phyloP scores from a whole-genome alignment of 2,113 vertebrate genomes.

The Phylloscopus whistleri region DNA sequence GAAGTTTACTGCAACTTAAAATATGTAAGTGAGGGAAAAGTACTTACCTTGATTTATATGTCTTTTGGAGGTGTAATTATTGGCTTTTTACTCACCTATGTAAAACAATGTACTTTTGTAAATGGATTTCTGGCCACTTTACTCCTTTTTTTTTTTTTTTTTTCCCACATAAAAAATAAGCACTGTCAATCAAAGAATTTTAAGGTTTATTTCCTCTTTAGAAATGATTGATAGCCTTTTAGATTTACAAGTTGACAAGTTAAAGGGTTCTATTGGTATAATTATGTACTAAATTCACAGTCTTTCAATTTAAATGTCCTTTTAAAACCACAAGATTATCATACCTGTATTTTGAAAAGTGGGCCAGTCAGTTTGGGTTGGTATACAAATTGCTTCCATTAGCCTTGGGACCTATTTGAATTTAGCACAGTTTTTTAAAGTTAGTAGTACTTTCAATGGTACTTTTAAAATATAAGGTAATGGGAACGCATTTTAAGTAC shows the following conservation, averaged over 20 bases:
- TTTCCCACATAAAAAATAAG: conserved; percentile 78
- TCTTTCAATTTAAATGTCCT: conserved; percentile 89
- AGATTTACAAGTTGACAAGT: conserved; percentile 89
- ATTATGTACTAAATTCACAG: conserved; percentile 88
- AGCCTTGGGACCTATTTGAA: conserved; percentile 86
- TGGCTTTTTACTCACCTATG: conserved; percentile 86
- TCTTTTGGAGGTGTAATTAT: conserved; percentile 83
- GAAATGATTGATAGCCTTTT: conserved; percentile 89
- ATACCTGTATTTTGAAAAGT: conserved; percentile 86
- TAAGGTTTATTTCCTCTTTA: conserved; percentile 86
- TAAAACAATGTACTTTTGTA: conserved; percentile 86
- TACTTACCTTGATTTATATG: conserved; percentile 83
- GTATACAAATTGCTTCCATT: conserved; percentile 87
- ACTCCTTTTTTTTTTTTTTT: conserved; percentile 58
- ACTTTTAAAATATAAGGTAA: conserved; percentile 81
- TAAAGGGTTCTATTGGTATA: conserved; percentile 89
- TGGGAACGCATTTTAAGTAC: conserved; percentile 79
- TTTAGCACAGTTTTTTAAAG: conserved; percentile 81
- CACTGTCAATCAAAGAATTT: conserved; percentile 86
- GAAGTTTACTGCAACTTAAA: conserved; percentile 79
- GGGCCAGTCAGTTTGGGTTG: conserved; percentile 84
- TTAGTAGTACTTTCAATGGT: conserved; percentile 73
- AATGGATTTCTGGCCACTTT: conserved; percentile 87
- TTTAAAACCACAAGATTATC: conserved; percentile 85
- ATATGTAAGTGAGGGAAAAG: conserved; percentile 78